Conservation (phyloP, 1,140 invertebrate genomes). For the Popillia japonica region DNA sequence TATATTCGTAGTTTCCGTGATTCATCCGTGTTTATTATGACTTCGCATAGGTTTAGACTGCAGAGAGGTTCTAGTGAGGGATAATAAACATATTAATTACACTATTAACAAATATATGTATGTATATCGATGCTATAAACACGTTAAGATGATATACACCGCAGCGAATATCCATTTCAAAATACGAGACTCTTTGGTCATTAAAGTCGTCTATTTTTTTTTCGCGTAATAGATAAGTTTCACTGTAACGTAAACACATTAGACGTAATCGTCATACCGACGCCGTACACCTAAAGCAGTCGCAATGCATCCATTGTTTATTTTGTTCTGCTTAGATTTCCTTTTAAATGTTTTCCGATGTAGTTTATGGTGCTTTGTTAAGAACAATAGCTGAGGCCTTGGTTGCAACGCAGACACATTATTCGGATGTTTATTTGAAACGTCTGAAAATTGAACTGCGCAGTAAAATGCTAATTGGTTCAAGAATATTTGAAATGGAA, state of each 20-base stretch:
- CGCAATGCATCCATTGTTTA: background rate
- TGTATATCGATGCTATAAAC: background rate
- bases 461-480: too few species aligned
- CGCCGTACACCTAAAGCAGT: background rate
- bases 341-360: too few species aligned
- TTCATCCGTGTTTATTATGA: background rate
- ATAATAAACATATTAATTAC: constrained; percentile 2
- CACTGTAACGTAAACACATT: background rate
- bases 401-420: too few species aligned
- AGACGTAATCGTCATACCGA: background rate
- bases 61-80: background rate
- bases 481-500: too few species aligned
- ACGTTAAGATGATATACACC: background rate
- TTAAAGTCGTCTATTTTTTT: background rate
- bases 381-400: too few species aligned
- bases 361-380: too few species aligned
- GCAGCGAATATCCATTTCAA: background rate
- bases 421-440: too few species aligned
- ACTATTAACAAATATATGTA: background rate
- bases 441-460: too few species aligned
- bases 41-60: background rate
- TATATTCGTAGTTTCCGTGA: background rate
- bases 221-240: background rate
- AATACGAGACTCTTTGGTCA: too few species aligned
- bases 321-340: background rate